Conservation (phyloP, 2,797 vertebrate species). For the Protonibea diacanthus region DNA sequence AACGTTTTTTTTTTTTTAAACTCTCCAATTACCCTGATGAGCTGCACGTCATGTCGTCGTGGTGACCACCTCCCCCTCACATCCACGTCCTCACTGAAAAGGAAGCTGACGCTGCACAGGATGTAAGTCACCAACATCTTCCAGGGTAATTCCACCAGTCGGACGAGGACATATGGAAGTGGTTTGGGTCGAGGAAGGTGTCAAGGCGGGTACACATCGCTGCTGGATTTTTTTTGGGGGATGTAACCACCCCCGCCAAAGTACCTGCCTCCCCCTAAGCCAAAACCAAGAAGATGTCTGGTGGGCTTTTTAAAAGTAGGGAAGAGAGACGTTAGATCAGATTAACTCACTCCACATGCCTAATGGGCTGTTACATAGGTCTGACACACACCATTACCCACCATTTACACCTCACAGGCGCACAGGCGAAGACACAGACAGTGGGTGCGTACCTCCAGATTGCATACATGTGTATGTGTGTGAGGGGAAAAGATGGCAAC, state of each 20-base stretch:
- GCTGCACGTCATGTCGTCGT: slow-evolving; percentile 39
- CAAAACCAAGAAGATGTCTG: slow-evolving; percentile 65
- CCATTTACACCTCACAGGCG: slow-evolving; percentile 92
- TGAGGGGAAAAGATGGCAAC: neutral
- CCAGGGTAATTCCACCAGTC: slow-evolving; percentile 30
- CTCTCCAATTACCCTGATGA: slow-evolving; percentile 61
- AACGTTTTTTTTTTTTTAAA: slow-evolving; percentile 32
- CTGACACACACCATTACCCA: slow-evolving; percentile 95
- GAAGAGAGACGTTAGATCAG: slow-evolving; percentile 90
- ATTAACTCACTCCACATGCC: slow-evolving; percentile 89
- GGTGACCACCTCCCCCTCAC: neutral
- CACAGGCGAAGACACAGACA: slow-evolving; percentile 81
- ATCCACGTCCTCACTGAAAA: neutral
- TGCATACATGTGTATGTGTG: slow-evolving; percentile 26
- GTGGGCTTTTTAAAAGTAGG: slow-evolving; percentile 81
- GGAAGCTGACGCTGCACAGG: slow-evolving; percentile 59
- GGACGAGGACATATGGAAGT: slow-evolving; percentile 66
- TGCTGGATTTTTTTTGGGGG: slow-evolving; percentile 31
- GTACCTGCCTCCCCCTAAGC: neutral
- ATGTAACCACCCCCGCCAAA: slow-evolving; percentile 1
- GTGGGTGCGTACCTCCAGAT: slow-evolving; percentile 79
- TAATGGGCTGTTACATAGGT: slow-evolving; percentile 93
- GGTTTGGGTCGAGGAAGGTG: slow-evolving; percentile 61
- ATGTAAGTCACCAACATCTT: slow-evolving; percentile 39
- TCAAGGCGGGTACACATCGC: slow-evolving; percentile 44